Evolutionary conservation across 1,140 invertebrate species (phyloP).

Genomic region (Neuroterus valhalla): DNA sequence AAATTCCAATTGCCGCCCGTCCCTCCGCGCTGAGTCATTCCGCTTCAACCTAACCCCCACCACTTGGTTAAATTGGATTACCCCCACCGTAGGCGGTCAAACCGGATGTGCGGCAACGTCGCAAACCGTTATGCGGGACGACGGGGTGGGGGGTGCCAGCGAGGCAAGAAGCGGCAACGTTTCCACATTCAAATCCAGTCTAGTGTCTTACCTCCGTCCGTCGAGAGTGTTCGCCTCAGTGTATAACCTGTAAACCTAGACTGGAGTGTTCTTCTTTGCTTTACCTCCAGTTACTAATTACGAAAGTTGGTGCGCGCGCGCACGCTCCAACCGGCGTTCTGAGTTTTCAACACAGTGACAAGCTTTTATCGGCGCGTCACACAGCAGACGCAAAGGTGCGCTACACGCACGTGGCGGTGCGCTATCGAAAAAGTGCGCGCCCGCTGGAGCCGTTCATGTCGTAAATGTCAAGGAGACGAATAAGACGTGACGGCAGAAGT

Average conservation of each 20-base stretch:
- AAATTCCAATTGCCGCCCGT: constrained; percentile 66
- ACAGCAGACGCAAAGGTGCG: constrained; percentile 34
- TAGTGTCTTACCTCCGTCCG: constrained; percentile 51
- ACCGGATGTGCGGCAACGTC: constrained; percentile 73
- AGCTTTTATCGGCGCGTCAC: background rate
- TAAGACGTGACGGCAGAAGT: constrained; percentile 50
- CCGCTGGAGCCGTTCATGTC: constrained; percentile 12
- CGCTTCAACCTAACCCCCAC: constrained; percentile 52
- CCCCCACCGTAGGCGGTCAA: constrained; percentile 52
- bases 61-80: constrained; percentile 46
- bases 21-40: constrained; percentile 27
- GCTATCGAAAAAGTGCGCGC: constrained; percentile 24
- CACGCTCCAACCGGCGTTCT: constrained; percentile 7
- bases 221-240: constrained; percentile 43
- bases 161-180: constrained; percentile 69
- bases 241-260: constrained; percentile 42
- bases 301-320: background rate
- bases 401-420: constrained; percentile 45
- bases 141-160: constrained; percentile 42
- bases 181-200: constrained; percentile 68
- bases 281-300: constrained; percentile 31
- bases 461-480: constrained; percentile 65
- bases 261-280: constrained; percentile 31
- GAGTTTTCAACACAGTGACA: constrained; percentile 27
- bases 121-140: constrained; percentile 71